Evolutionary conservation across 2,888 invertebrate genomes (phyloP).

Genomic region (Drosophila parthenogenetica): DNA sequence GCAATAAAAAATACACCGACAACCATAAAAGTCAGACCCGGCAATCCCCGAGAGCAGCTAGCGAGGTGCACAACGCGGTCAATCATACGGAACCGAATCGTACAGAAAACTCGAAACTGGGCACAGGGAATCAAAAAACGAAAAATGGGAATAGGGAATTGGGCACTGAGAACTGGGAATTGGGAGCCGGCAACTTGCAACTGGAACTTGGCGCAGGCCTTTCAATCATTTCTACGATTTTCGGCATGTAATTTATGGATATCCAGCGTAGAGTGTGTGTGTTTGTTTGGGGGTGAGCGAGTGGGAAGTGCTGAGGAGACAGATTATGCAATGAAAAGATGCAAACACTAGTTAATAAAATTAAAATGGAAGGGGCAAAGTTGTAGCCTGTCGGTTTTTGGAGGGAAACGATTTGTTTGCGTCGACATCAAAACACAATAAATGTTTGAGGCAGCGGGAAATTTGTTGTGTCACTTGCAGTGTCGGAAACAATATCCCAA

Average conservation of each 20-base stretch:
- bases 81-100: constrained; percentile 61
- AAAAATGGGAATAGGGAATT: constrained; percentile 12
- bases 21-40: constrained; percentile 76
- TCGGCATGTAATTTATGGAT: constrained; percentile 65
- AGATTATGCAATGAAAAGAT: constrained; percentile 78
- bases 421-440: constrained; percentile 41
- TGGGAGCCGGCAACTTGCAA: not conserved
- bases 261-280: constrained; percentile 11
- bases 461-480: constrained; percentile 19
- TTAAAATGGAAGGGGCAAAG: constrained; percentile 40
- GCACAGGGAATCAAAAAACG: constrained; percentile 2
- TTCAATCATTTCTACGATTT: constrained; percentile 76
- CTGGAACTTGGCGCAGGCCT: constrained; percentile 40
- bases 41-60: constrained; percentile 75
- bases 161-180: constrained; percentile 12
- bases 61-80: constrained; percentile 64
- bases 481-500: not conserved
- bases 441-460: not conserved
- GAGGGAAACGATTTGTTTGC: constrained; percentile 57
- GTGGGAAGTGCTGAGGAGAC: constrained; percentile 48
- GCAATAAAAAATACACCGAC: constrained; percentile 79
- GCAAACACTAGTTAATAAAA: constrained; percentile 74
- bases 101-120: not conserved
- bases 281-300: constrained; percentile 8
- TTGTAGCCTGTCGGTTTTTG: not conserved